Evolutionary conservation across 2,797 vertebrate species (phyloP).

Genomic region (Salarias fasciatus): DNA sequence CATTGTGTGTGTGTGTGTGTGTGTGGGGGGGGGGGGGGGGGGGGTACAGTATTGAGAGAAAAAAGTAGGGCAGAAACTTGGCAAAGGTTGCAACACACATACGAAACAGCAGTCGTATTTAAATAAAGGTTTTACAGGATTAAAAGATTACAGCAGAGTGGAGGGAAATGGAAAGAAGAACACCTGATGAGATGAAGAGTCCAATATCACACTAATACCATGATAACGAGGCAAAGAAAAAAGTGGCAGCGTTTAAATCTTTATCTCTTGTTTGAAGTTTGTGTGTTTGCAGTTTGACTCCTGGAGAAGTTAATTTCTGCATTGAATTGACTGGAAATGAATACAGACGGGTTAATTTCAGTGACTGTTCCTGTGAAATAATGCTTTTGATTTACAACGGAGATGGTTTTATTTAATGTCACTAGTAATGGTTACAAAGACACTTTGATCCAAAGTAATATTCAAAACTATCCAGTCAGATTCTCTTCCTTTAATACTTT

Average conservation of each 20-base stretch:
- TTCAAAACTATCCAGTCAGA: no score
- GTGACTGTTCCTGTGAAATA: no score
- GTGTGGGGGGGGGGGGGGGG: no score
- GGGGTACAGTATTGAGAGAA: neutral
- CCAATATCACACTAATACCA: neutral
- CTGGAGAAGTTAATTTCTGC: neutral
- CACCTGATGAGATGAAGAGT: neutral
- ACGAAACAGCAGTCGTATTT: constrained; percentile 11
- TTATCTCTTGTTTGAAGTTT: constrained; percentile 28
- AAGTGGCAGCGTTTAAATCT: constrained; percentile 1
- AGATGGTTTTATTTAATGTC: no score
- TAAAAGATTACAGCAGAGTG: constrained; percentile 11
- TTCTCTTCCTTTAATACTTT: no score
- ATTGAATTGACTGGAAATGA: neutral
- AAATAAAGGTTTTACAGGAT: constrained; percentile 12
- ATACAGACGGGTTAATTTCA: neutral
- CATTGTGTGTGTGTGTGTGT: no score
- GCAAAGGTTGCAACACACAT: neutral
- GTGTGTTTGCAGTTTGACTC: neutral
- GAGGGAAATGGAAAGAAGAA: constrained; percentile 5
- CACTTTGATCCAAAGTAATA: no score
- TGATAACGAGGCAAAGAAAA: neutral
- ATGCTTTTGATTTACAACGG: no score
- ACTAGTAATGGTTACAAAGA: no score
- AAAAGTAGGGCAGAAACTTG: neutral